These are phyloP conservation scores for Sarcophaga rosellei DNA, from an alignment of 2,888 invertebrate genomes.

Conservation along the genomic window DNA sequence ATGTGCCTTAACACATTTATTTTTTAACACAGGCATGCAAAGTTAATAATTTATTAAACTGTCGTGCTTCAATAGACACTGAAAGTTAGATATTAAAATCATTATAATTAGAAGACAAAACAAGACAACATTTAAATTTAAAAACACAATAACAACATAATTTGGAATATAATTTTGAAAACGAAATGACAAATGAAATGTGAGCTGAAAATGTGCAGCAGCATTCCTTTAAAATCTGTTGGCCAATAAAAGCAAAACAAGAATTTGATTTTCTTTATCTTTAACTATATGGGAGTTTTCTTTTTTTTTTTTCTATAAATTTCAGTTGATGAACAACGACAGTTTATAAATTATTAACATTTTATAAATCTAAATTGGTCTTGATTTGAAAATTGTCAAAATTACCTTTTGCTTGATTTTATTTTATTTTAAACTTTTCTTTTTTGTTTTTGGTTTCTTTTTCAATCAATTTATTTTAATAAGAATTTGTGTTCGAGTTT, in stretches of 20 bases:
- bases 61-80: conserved; percentile 72
- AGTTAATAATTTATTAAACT: conserved; percentile 77
- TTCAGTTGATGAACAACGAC: conserved; percentile 53
- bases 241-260: conserved; percentile 9
- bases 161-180: conserved; percentile 13
- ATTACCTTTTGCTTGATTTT: not conserved
- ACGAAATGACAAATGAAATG: conserved; percentile 28
- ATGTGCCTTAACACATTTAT: not conserved
- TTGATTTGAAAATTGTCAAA: not conserved
- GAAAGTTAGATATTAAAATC: conserved; percentile 59
- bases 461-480: conserved; percentile 46
- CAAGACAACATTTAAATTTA: conserved; percentile 42
- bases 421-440: conserved; percentile 60
- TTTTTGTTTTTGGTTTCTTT: conserved; percentile 20
- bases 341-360: conserved; percentile 68
- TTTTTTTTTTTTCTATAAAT: not conserved
- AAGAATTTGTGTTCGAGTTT: conserved; percentile 49
- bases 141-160: conserved; percentile 7
- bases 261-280: conserved; percentile 45
- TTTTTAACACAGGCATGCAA: conserved; percentile 44
- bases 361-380: not conserved
- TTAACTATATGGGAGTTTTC: not conserved
- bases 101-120: conserved; percentile 69
- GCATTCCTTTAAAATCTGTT: conserved; percentile 1
- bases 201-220: conserved; percentile 31